Conservation (phyloP, 2,888 invertebrate species). For the Pachycephus smyrnensis region DNA sequence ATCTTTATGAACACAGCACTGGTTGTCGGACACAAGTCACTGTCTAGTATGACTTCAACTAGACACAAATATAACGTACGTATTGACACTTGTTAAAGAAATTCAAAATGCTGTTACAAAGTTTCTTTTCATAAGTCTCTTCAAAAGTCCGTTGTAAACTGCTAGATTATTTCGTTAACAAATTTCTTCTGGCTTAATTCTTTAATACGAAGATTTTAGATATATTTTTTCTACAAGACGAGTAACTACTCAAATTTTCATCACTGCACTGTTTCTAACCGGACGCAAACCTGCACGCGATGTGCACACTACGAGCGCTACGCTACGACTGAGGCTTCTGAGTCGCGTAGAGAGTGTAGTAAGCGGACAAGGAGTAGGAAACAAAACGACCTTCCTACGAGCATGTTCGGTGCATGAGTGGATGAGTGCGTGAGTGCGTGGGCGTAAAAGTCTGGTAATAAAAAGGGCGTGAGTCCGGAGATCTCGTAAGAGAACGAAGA, state of each 20-base stretch:
- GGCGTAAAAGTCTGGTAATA: conserved; percentile 27
- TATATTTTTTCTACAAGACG: not conserved
- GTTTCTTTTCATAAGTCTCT: not conserved
- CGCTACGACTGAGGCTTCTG: conserved; percentile 47
- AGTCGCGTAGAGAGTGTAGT: conserved; percentile 12
- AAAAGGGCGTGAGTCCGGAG: not conserved
- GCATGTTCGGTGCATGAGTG: conserved; percentile 16
- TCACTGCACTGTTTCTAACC: conserved; percentile 1
- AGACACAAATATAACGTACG: not conserved
- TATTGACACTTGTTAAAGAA: not conserved
- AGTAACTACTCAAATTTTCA: not conserved
- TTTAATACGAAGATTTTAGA: not conserved
- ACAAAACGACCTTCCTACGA: conserved; percentile 57
- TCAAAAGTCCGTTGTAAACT: not conserved
- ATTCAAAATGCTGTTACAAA: not conserved
- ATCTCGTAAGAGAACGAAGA: not conserved
- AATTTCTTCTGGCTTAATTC: not conserved
- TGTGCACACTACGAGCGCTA: conserved; percentile 46
- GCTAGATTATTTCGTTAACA: not conserved
- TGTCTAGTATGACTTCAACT: not conserved
- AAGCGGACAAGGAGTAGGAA: conserved; percentile 36
- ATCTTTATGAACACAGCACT: not conserved
- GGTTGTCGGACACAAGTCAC: not conserved
- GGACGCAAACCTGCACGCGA: conserved; percentile 5
- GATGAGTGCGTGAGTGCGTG: conserved; percentile 24